Evolutionary conservation across 1,140 invertebrate genomes (phyloP).

Genomic region (Episyrphus balteatus): DNA sequence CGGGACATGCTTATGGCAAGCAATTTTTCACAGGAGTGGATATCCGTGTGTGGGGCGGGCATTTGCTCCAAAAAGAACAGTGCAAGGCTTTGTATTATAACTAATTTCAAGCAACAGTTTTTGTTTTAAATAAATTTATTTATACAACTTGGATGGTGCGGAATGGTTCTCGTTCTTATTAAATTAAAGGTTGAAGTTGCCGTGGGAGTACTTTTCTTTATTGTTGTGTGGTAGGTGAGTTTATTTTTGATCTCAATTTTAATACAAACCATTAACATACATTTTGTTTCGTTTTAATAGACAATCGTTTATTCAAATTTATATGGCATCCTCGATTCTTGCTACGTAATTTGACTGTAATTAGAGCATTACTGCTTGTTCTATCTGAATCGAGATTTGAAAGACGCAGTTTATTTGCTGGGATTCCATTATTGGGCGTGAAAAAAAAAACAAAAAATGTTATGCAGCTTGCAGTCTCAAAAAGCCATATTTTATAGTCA

Average conservation of each 20-base stretch:
- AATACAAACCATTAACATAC: not conserved
- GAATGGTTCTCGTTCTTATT: constrained; percentile 90
- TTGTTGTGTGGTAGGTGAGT: constrained; percentile 84
- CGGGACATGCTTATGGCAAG: constrained; percentile 99
- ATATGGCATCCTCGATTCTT: constrained; percentile 97
- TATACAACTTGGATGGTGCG: constrained; percentile 89
- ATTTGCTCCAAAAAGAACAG: constrained; percentile 95
- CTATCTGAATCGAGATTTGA: constrained; percentile 89
- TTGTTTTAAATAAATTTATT: constrained; percentile 88
- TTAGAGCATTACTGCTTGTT: constrained; percentile 88
- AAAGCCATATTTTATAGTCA: too few species aligned
- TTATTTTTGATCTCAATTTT: not conserved
- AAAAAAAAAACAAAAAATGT: constrained; percentile 98
- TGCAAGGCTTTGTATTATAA: too few species aligned
- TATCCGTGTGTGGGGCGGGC: constrained; percentile 99
- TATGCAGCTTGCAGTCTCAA: constrained; percentile 90
- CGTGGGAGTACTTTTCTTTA: constrained; percentile 89
- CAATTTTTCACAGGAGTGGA: constrained; percentile 99
- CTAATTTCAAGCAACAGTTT: constrained; percentile 74
- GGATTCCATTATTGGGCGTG: constrained; percentile 91
- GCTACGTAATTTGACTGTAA: constrained; percentile 87
- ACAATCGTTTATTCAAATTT: constrained; percentile 96
- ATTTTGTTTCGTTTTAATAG: constrained; percentile 40
- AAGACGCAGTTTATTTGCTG: constrained; percentile 88
- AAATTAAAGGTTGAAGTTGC: constrained; percentile 89